phyloP scores from a whole-genome alignment of 2,797 vertebrate species.

The Decapterus maruadsi region DNA sequence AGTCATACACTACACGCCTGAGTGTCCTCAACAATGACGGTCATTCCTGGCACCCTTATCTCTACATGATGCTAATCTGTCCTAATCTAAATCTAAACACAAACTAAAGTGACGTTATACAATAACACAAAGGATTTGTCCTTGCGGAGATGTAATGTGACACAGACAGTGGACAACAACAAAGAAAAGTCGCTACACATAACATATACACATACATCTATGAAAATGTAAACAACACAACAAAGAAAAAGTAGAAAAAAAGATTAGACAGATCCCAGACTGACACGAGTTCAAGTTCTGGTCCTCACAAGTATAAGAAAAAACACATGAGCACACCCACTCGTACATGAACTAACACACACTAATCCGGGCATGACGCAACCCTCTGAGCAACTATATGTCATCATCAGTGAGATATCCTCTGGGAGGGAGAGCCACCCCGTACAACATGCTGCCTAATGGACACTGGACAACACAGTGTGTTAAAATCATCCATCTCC shows the following conservation, averaged over 20 bases:
- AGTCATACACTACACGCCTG: slow-evolving; percentile 2
- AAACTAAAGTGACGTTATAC: neutral
- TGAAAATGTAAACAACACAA: neutral
- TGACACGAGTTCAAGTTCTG: neutral
- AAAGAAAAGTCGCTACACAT: too few species aligned
- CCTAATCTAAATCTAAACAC: neutral
- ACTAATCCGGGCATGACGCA: slow-evolving; percentile 65
- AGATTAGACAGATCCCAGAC: neutral
- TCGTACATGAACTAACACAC: slow-evolving; percentile 16
- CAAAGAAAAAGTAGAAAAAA: neutral
- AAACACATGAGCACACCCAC: neutral
- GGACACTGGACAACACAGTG: slow-evolving; percentile 1
- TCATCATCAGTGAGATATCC: slow-evolving; percentile 55
- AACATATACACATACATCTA: too few species aligned
- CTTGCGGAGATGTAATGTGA: neutral
- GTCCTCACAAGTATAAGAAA: slow-evolving; percentile 11
- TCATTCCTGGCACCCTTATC: neutral
- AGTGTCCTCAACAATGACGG: slow-evolving; percentile 3
- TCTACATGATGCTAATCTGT: slow-evolving; percentile 1
- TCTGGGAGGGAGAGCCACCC: slow-evolving; percentile 33
- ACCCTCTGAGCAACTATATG: slow-evolving; percentile 58
- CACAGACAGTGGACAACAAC: neutral
- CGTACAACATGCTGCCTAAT: slow-evolving; percentile 18
- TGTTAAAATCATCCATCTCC: slow-evolving; percentile 6
- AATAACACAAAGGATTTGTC: neutral